Base-by-base conservation (phyloP, 2,888 invertebrate genomes). In the Oligia fasciuncula region DNA sequence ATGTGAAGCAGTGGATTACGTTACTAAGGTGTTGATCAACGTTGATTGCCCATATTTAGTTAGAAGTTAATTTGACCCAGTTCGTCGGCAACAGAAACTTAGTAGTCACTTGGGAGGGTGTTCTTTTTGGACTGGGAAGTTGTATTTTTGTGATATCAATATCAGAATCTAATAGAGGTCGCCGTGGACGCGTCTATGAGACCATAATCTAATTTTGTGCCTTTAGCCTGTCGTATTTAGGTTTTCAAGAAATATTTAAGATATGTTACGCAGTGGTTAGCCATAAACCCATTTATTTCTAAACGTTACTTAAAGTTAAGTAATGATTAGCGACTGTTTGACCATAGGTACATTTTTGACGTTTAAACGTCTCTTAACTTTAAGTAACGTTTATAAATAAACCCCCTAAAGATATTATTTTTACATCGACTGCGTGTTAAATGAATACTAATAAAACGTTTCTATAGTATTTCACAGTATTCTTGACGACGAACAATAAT, bases 61-160 rank as follows among this genome's bases (percentile, higher is more conserved):
- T 54, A 35, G 5, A 77, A 54, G 54, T 66, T 54, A 19, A n/a
- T 77, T 77, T 65, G 43, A 66, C 23, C n/a, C 6, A 66, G 35
- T 49, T 77, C 6, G 14, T 11, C 9, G 6, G 46, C 19, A 35
- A 35, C 2, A 46, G 5, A 17, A 54, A 65, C 17, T 51, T 23
- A 19, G 19, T 54, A 54, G 54, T 54, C 54, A 54, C 54, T 19
- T 19, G 19, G 54, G 54, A 54, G 54, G 54, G 8, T 54, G 2
- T 8, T 2, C 54, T 5, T 29, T 35, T 63, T 17, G 4, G 17
- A 46, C 29, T 8, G 6, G 0, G 4, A 29, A 4, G 4, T 63
- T 3, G 2, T 49, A 69, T 35, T 57, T 75, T 65, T 13, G 17
- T 13, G 2, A 19, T 46, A 49, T 11, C 14, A n/a, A 40, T 40